Conservation (phyloP, 92 coral and sea anemone species). For the Porites evermanni region DNA sequence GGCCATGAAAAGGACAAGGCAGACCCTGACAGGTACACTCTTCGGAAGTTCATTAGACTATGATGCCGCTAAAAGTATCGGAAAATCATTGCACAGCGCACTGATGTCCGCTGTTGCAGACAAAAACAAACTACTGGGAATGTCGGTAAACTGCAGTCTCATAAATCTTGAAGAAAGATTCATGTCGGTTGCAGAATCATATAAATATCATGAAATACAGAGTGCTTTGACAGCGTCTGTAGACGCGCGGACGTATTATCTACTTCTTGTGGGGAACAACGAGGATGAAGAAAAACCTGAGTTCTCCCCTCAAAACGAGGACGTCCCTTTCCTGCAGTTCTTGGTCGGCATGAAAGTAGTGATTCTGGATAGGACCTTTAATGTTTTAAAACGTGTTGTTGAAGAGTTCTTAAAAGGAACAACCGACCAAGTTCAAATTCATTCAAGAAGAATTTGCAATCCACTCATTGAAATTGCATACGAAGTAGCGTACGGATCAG, state of each 20-base stretch:
- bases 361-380: slow-evolving; percentile 57
- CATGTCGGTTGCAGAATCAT: slow-evolving; percentile 35
- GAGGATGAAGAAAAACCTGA: neutral
- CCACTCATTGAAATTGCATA: neutral
- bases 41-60: slow-evolving; percentile 8
- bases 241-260: slow-evolving; percentile 15
- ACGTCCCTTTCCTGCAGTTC: slow-evolving; percentile 26
- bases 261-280: neutral
- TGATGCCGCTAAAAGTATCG: slow-evolving; percentile 1
- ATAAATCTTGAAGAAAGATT: slow-evolving; percentile 18
- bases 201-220: slow-evolving; percentile 11
- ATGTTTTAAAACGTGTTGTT: slow-evolving; percentile 29
- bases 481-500: neutral
- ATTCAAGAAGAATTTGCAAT: slow-evolving; percentile 10
- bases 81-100: neutral
- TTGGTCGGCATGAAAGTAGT: slow-evolving; percentile 45
- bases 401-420: neutral
- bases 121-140: slow-evolving; percentile 1
- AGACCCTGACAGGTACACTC: neutral
- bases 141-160: slow-evolving; percentile 4
- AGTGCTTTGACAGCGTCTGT: slow-evolving; percentile 7
- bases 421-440: neutral
- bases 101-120: neutral
- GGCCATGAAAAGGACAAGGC: slow-evolving; percentile 9
- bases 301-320: neutral